These are phyloP conservation scores for Carettochelys insculpta DNA, from an alignment of 2,113 vertebrate species.

Conservation along the genomic window DNA sequence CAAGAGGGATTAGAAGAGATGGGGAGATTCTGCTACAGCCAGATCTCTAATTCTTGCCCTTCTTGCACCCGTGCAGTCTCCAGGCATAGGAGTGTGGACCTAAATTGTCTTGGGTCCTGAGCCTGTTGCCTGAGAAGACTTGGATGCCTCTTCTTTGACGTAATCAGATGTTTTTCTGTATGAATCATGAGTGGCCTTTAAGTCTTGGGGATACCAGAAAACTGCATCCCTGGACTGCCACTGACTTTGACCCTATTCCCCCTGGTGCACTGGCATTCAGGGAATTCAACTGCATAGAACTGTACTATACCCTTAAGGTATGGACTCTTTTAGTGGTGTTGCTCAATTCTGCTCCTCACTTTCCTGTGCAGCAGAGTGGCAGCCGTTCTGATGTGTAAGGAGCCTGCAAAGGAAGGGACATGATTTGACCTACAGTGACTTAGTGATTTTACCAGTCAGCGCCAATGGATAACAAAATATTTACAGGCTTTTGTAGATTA, in stretches of 20 bases:
- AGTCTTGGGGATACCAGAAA: background rate
- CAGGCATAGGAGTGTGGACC: conserved; percentile 51
- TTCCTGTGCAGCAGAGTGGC: background rate
- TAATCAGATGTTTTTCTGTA: conserved; percentile 5
- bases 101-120: conserved; percentile 6
- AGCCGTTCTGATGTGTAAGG: background rate
- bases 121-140: conserved; percentile 1
- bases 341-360: background rate
- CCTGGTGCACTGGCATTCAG: background rate
- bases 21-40: background rate
- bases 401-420: background rate
- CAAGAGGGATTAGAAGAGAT: background rate
- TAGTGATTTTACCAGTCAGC: background rate
- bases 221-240: background rate
- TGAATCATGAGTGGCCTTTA: conserved; percentile 24
- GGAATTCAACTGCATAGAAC: background rate
- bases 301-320: background rate
- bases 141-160: conserved; percentile 8
- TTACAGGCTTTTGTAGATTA: conserved; percentile 31
- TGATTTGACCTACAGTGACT: background rate
- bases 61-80: conserved; percentile 1
- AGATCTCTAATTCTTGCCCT: conserved; percentile 33
- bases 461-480: conserved; percentile 27
- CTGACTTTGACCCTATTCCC: background rate
- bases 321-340: background rate